A percentile compares a stretch with the other conserved stretches of the same genome.
Conservation (phyloP, 2,797 vertebrate species). For the Corythornis leucogaster region DNA sequence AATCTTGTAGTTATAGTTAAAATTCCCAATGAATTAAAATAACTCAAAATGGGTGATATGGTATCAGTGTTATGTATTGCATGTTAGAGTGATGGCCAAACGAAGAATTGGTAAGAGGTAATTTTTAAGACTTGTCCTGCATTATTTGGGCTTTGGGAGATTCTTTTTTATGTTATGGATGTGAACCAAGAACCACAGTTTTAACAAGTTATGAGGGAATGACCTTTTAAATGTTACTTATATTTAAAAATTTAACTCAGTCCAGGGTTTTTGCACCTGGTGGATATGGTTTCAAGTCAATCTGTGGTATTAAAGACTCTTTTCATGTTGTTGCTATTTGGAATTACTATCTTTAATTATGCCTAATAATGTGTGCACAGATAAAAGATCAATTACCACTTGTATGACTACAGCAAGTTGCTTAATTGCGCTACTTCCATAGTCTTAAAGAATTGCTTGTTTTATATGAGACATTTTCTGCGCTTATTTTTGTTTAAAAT, state of each 20-base stretch:
- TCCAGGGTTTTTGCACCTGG: not conserved
- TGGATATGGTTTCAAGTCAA: not conserved
- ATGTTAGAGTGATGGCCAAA: conserved; percentile 5
- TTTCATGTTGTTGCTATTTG: not conserved
- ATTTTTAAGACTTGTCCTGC: not conserved
- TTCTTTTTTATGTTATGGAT: not conserved
- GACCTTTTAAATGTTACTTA: not conserved
- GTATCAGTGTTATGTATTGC: not conserved
- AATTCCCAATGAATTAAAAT: conserved; percentile 2
- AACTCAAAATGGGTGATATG: conserved; percentile 15
- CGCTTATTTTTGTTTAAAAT: not conserved
- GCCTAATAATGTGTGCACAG: not conserved
- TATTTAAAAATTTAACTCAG: not conserved
- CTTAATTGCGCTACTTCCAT: not conserved
- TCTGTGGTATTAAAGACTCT: not conserved
- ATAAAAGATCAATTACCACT: not conserved
- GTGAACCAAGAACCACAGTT: not conserved
- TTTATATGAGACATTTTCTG: not conserved
- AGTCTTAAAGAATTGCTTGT: not conserved
- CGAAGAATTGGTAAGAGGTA: not conserved
- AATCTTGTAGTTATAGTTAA: not conserved
- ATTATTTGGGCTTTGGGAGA: not conserved
- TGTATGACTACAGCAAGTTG: not conserved
- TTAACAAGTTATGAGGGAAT: not conserved
- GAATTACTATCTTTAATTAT: not conserved